Conservation (phyloP, 1,140 invertebrate genomes). For the Adelges cooleyi region DNA sequence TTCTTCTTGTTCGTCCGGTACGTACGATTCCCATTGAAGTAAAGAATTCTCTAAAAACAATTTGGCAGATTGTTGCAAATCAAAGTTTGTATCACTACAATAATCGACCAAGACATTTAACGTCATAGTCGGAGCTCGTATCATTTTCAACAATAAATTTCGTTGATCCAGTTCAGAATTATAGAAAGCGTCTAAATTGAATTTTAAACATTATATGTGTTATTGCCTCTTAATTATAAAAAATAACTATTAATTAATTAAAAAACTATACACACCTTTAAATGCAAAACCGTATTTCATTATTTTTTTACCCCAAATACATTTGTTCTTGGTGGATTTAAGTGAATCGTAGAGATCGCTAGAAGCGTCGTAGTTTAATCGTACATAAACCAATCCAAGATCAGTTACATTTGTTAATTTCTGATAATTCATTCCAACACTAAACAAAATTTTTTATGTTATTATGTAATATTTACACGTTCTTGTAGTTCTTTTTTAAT, state of each 20-base stretch:
- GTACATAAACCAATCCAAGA: conserved; percentile 21
- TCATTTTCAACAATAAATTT: conserved; percentile 37
- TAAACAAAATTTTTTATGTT: neutral
- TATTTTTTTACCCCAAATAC: conserved; percentile 32
- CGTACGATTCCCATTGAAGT: conserved; percentile 38
- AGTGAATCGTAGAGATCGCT: conserved; percentile 1
- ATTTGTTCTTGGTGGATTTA: conserved; percentile 26
- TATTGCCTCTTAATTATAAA: neutral
- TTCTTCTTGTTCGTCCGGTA: conserved; percentile 30
- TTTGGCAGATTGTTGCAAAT: conserved; percentile 37
- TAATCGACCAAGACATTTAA: conserved; percentile 37
- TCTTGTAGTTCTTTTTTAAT: too few species aligned
- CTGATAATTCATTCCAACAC: conserved; percentile 21
- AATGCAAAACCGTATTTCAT: conserved; percentile 31
- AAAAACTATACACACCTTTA: conserved; percentile 25
- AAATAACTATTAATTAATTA: too few species aligned
- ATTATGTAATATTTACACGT: too few species aligned
- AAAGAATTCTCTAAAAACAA: conserved; percentile 38
- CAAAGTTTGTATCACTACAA: conserved; percentile 37
- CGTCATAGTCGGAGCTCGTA: conserved; percentile 32
- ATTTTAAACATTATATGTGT: neutral
- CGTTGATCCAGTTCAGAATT: conserved; percentile 33
- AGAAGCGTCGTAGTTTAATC: neutral
- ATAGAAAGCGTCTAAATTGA: conserved; percentile 33
- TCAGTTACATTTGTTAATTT: conserved; percentile 24